Evolutionary conservation across 2,888 invertebrate species (phyloP), one percentile per base, ranked within the genome.

Genomic region (Prosopocoilus inquinatus): DNA sequence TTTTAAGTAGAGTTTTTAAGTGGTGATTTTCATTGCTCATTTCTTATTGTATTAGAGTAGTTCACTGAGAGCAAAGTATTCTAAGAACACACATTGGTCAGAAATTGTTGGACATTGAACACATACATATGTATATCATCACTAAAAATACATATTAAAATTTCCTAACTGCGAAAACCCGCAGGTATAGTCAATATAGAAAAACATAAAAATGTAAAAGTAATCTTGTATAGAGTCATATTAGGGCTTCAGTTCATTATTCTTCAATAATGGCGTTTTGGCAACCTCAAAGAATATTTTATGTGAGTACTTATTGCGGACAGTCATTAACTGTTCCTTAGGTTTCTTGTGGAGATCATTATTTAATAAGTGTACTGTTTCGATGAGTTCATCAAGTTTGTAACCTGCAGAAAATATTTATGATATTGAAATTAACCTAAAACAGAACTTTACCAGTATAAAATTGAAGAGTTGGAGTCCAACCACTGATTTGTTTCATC

Each of bases 211-310:
- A 28, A 1, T 28, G 5, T 28, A 28, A 28, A 5, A 28, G 20
- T 28, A 28, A 3, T 28, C 20, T 4, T 28, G 20, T 28, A 28
- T 28, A 28, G 20, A 4, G 32, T 35, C 16, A 16, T 45, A 44
- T 51, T 53, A 62, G 15, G 50, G 43, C 43, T 58, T 51, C 47
- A 68, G 55, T 32, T 65, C 68, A 38, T 72, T 68, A 50, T 72
- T 74, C 33, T 75, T 72, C 61, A 83, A 70, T 32, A 91, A 79
- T 15, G 91, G 87, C 60, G 89, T 85, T 76, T 90, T 91, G 59
- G 95, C 94, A 55, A 95, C 95, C 81, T 93, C 91, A 74, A 90
- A 93, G 80, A 96, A 96, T 73, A 95, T 90, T 68, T 88, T 87
- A 78, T 97, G 96, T 2, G 94, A 93, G 76, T 97, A 97, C 80